These are phyloP conservation scores for Coccyzus lansbergi DNA, from an alignment of 2,797 vertebrate genomes.

Conservation along the genomic window DNA sequence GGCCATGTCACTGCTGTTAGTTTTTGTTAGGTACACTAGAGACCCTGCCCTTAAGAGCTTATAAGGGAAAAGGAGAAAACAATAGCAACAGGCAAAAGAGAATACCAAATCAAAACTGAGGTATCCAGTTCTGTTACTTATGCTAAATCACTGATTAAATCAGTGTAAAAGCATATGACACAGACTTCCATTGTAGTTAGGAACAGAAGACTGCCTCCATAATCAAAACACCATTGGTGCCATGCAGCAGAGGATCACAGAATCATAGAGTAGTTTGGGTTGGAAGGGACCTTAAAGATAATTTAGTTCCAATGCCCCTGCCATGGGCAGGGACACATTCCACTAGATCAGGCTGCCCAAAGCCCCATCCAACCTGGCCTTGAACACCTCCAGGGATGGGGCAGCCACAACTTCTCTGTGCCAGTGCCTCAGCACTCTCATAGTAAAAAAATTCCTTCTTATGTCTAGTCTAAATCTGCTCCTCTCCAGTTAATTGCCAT, in stretches of 20 bases:
- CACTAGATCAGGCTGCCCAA: no score
- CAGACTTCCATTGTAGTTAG: background rate
- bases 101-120: background rate
- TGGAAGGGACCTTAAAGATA: no score
- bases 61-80: background rate
- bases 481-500: no score
- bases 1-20: background rate
- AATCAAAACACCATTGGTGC: background rate
- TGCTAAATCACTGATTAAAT: background rate
- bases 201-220: background rate
- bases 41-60: background rate
- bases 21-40: background rate
- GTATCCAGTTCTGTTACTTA: background rate
- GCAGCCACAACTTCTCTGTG: no score
- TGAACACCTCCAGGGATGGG: no score
- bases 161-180: background rate
- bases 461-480: no score
- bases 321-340: no score
- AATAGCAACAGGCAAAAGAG: background rate
- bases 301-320: no score
- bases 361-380: no score
- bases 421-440: no score
- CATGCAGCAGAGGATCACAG: fast-evolving
- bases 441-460: no score
- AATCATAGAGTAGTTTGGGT: no score